Evolutionary conservation across 2,888 invertebrate species (phyloP), one percentile per base, ranked within the genome.

Genomic region (Strigamia maritima): DNA sequence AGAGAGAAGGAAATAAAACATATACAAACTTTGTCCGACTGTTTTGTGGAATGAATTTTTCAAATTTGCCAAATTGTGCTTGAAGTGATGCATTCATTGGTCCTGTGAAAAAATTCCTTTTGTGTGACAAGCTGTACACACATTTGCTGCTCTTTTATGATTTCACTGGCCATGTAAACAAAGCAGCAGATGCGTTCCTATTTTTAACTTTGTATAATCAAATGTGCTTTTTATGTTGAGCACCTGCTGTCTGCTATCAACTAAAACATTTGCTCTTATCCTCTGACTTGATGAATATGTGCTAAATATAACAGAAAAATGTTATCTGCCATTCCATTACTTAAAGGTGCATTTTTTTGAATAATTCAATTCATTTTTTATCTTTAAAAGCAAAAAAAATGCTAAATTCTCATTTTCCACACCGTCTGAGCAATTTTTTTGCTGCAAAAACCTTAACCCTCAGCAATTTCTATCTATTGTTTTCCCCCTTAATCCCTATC

Each of bases 201-300:
- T 49, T 19, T 49, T 49, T 49, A 19, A 49, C 49, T 16, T 49
- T 49, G n/a, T 16, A 49, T 49, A 49, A 49, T 49, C 49, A 14
- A 49, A 49, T n/a, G 49, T 49, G 19, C 40, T 49, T 49, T 49
- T 49, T 49, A 49, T n/a, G 49, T 7, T 49, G 49, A n/a, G 49
- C 49, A 49, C 49, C 49, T 49, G 49, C 49, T 49, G 49, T 49
- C 49, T 49, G 49, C 49, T 49, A 49, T 49, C 49, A 49, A 49
- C 49, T n/a, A 49, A 14, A 49, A 49, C 31, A 31, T 19, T 49
- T 49, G 49, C 49, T 49, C 49, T 19, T 19, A 49, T 19, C 14
- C 49, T 16, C 40, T 16, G 40, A 14, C 40, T 44, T 44, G 40
- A 16, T 49, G 49, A 49, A n/a, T 49, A 49, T 16, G 49, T 49